Conservation (phyloP, 2,888 invertebrate genomes). For the Xestia rhomboidea region DNA sequence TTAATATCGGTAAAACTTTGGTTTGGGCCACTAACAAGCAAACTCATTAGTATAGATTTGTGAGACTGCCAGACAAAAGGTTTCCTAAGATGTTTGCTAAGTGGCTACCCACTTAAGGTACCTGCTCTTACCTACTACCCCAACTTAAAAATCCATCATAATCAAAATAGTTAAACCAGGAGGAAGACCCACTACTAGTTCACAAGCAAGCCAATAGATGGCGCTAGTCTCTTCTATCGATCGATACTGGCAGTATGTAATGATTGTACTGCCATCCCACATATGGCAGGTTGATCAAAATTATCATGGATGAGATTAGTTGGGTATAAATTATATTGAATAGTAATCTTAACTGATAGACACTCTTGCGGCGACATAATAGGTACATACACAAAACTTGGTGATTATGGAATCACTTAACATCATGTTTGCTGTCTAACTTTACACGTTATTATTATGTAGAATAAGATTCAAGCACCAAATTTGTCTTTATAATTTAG, state of each 20-base stretch:
- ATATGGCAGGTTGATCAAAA: too few species aligned
- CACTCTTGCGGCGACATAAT: too few species aligned
- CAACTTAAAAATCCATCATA: neutral
- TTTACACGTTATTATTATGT: neutral
- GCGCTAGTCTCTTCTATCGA: too few species aligned
- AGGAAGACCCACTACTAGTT: too few species aligned
- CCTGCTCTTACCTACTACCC: neutral
- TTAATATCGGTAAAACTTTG: neutral
- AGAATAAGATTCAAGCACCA: neutral
- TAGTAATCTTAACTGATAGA: too few species aligned
- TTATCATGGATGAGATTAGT: too few species aligned
- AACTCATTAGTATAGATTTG: neutral
- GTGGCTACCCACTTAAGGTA: neutral
- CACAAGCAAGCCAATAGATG: too few species aligned
- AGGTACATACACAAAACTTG: neutral
- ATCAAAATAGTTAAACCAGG: too few species aligned
- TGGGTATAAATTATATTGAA: too few species aligned
- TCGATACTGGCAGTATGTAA: too few species aligned
- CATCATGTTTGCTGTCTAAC: neutral
- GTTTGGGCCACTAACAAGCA: neutral
- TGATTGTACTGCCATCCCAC: too few species aligned
- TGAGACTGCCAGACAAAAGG: neutral
- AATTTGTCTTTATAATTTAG: neutral
- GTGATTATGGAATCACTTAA: neutral
- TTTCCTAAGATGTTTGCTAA: neutral